Evolutionary conservation across 2,797 vertebrate species (phyloP), one percentile per base, ranked within the genome.

Genomic region (Hybognathus amarus): DNA sequence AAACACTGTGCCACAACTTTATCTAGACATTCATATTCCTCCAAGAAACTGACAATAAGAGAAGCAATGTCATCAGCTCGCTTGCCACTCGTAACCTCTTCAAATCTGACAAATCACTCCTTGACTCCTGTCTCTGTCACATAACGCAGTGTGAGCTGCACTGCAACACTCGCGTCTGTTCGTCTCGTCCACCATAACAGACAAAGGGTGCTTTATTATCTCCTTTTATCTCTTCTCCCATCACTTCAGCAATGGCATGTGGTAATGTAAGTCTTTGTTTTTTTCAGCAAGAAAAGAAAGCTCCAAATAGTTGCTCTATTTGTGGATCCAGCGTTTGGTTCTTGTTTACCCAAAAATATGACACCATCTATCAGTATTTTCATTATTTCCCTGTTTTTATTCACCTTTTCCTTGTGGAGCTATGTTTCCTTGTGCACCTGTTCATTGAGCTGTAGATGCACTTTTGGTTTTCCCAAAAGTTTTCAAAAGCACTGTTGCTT

Each of bases 1-100:
- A 68, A 87, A 47, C 85, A 85, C 81, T 86, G 78, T 47, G 85
- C 84, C 79, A 88, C 85, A 81, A 87, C 79, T 87, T 89, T 86
- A 61, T 71, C 59, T 69, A 88, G 63, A 40, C 82, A 87, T 45
- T 87, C 54, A 11, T 80, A 1, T 81, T 87, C 77, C 77, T 56
- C 63, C n/a, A 83, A 27, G 18, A 87, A 87, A 12, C 11, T 0
- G 75, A 90, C 20, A 38, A 88, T 86, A 5, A 86, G 75, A 64
- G 15, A 50, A 12, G 68, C 54, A 86, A 85, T 83, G 56, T 85
- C 80, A 71, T 88, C 2, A 0, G 82, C 80, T 54, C 12, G 33
- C 83, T 79, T 89, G 0, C 78, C 77, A 63, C 74, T 70, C 0
- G 69, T 77, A 11, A 90, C 87, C 70, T 88, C 76, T 1, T 84